Percentiles rank a stretch among this genome's conserved stretches.
These are phyloP conservation scores for Danionella cerebrum DNA, from an alignment of 2,113 vertebrate genomes.

Conservation along the genomic window DNA sequence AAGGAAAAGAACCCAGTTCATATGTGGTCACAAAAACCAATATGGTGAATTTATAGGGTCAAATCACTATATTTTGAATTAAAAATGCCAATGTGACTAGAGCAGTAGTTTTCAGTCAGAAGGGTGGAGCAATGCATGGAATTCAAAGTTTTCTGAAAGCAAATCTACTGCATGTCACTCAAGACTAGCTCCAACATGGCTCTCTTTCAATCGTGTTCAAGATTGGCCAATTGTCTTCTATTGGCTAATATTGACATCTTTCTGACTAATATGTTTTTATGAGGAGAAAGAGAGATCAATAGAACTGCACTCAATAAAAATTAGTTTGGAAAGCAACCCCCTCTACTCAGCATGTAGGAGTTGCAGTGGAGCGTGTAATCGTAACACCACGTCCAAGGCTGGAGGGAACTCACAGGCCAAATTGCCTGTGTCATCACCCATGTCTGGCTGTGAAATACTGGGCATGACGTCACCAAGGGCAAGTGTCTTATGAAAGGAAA, in stretches of 20 bases:
- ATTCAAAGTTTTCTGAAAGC: not conserved
- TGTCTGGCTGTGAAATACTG: slow-evolving; percentile 75
- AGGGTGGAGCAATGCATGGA: no score
- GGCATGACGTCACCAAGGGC: slow-evolving; percentile 64
- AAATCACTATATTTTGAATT: no score
- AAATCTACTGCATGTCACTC: not conserved
- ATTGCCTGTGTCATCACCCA: slow-evolving; percentile 83
- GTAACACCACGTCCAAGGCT: slow-evolving; percentile 76
- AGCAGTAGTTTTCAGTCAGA: no score
- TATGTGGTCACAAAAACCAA: no score
- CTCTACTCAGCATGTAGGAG: slow-evolving; percentile 66
- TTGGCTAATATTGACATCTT: no score
- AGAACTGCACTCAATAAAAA: slow-evolving; percentile 67
- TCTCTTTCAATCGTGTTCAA: not conserved
- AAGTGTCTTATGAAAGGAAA: slow-evolving; percentile 40
- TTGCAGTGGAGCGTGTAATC: slow-evolving; percentile 75
- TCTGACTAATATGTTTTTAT: slow-evolving; percentile 32
- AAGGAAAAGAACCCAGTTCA: no score
- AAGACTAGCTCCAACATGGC: no score
- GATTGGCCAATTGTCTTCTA: no score
- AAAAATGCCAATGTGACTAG: no score
- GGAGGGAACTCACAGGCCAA: slow-evolving; percentile 81
- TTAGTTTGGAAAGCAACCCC: slow-evolving; percentile 59
- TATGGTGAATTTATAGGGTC: no score
- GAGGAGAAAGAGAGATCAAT: slow-evolving; percentile 50